Conservation (phyloP, 2,797 vertebrate species). For the Erpetoichthys calabaricus region DNA sequence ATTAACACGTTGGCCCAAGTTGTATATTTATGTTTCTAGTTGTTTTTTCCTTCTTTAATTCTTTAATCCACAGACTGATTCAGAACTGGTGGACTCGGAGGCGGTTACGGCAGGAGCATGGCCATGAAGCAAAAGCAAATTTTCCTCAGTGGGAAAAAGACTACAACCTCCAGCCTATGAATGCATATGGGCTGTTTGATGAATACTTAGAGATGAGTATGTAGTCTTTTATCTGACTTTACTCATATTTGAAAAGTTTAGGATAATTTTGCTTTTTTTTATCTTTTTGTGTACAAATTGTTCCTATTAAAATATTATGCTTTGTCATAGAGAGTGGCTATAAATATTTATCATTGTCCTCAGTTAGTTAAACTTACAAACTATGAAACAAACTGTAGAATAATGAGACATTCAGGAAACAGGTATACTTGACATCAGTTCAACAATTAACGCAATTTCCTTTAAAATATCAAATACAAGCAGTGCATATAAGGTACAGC, state of each 20-base stretch:
- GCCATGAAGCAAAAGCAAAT: conserved; percentile 50
- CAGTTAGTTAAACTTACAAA: too few relatives aligned
- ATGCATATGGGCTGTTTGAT: conserved; percentile 80
- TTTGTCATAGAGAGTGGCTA: too few relatives aligned
- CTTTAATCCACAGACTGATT: conserved; percentile 51
- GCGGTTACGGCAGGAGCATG: conserved; percentile 62
- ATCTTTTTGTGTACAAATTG: neutral
- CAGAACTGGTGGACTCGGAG: conserved; percentile 88
- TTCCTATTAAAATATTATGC: too few relatives aligned
- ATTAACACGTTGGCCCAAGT: too few relatives aligned
- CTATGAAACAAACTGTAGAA: too few relatives aligned
- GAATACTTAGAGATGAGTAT: conserved; percentile 92
- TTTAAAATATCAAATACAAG: too few relatives aligned
- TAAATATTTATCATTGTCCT: too few relatives aligned
- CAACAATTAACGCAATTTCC: too few relatives aligned
- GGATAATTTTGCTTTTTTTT: neutral
- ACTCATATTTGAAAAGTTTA: conserved; percentile 11
- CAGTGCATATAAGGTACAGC: too few relatives aligned
- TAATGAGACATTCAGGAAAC: too few relatives aligned
- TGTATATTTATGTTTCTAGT: neutral
- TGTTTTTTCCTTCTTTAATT: neutral
- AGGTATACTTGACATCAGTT: too few relatives aligned
- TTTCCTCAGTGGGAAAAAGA: conserved; percentile 88
- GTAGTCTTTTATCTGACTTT: conserved; percentile 18
- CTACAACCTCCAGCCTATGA: conserved; percentile 82